Evolutionary conservation across 2,888 invertebrate genomes (phyloP).

Genomic region (Antheraea assamensis): DNA sequence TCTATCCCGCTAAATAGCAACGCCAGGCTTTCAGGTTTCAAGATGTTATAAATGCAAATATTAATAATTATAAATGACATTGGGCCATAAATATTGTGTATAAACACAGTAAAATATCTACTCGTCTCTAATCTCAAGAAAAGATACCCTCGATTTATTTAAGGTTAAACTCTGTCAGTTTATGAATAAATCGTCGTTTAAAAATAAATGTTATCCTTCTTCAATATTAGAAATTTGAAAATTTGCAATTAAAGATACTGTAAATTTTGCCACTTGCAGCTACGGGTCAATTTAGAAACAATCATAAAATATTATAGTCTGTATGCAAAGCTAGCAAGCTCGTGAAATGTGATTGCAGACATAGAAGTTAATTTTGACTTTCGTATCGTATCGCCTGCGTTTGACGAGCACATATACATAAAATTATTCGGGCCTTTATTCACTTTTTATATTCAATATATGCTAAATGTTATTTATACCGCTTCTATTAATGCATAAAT

Average conservation of each 20-base stretch:
- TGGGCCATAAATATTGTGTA: too few species aligned
- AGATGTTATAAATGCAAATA: not conserved
- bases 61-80: too few species aligned
- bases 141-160: not conserved
- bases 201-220: not conserved
- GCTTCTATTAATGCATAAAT: too few species aligned
- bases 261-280: not conserved
- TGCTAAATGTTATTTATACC: not conserved
- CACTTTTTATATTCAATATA: not conserved
- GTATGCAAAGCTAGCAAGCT: conserved; percentile 25
- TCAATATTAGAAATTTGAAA: not conserved
- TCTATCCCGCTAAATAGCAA: not conserved
- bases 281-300: conserved; percentile 19
- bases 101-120: too few species aligned
- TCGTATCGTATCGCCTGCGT: not conserved
- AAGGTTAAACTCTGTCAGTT: too few species aligned
- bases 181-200: not conserved
- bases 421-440: not conserved
- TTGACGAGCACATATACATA: not conserved
- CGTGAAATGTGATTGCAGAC: conserved; percentile 30
- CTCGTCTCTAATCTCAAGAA: too few species aligned
- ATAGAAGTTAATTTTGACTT: conserved; percentile 30
- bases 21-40: not conserved
- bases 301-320: conserved; percentile 18
- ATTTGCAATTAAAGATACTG: not conserved